These are phyloP conservation scores for Mareca strepera DNA, from an alignment of 2,797 vertebrate genomes.

Conservation along the genomic window DNA sequence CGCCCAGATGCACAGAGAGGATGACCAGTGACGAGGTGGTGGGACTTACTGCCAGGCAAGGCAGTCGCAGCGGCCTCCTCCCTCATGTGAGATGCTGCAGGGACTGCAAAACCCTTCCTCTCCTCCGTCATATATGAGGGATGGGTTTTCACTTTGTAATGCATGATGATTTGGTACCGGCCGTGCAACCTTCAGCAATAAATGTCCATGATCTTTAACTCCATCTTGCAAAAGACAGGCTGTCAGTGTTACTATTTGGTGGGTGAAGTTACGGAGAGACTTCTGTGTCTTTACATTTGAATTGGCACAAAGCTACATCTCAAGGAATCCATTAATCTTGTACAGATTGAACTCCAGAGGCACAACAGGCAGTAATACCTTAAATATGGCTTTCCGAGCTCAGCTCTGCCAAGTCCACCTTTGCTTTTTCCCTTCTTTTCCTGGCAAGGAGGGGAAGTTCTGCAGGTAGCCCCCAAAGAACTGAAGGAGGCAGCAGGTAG, in stretches of 20 bases:
- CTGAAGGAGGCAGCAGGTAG: slow-evolving; percentile 41
- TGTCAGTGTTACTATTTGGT: neutral
- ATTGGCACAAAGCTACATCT: slow-evolving; percentile 33
- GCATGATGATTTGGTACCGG: neutral
- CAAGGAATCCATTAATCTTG: slow-evolving; percentile 32
- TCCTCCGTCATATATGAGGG: neutral
- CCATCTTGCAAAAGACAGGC: neutral
- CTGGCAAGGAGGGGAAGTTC: slow-evolving; percentile 16
- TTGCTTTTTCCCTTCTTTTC: neutral
- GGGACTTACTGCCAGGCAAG: neutral
- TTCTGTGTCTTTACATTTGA: slow-evolving; percentile 38
- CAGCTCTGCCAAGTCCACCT: slow-evolving; percentile 20
- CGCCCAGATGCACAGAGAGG: neutral
- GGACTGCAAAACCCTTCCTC: neutral
- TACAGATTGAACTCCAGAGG: slow-evolving; percentile 8
- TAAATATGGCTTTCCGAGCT: slow-evolving; percentile 46
- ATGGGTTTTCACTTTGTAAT: slow-evolving; percentile 8
- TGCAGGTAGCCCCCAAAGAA: slow-evolving; percentile 46
- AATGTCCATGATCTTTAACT: neutral
- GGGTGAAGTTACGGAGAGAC: neutral
- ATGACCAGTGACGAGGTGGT: neutral
- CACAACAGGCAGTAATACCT: slow-evolving; percentile 55
- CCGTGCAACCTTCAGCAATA: neutral
- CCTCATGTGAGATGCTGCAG: neutral
- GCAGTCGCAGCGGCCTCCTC: neutral